Evolutionary conservation across 2,888 invertebrate species (phyloP).

Genomic region (Diachrysia chrysitis): DNA sequence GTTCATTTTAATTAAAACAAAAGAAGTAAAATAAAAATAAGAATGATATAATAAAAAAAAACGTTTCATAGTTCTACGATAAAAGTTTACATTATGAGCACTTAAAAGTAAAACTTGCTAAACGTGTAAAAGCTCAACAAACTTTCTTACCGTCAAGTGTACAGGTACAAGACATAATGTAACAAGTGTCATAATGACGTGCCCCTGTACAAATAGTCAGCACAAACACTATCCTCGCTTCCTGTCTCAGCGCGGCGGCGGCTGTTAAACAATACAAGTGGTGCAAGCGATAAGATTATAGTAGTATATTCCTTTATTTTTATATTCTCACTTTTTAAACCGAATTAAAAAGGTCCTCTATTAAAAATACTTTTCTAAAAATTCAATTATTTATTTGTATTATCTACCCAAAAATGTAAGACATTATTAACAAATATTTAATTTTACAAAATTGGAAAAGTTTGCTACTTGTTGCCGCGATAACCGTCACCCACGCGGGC

Average conservation of each 20-base stretch:
- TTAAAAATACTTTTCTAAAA: no score
- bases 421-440: no score
- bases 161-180: slow-evolving; percentile 1
- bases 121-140: not conserved
- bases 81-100: not conserved
- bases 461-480: no score
- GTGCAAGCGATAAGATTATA: slow-evolving; percentile 24
- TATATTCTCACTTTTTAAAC: no score
- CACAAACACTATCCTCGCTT: slow-evolving; percentile 46
- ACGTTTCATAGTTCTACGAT: not conserved
- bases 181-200: slow-evolving; percentile 43
- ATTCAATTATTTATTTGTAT: no score
- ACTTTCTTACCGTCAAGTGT: not conserved
- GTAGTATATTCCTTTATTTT: not conserved
- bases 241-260: slow-evolving; percentile 42
- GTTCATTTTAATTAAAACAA: no score
- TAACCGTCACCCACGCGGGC: no score
- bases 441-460: no score
- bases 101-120: not conserved
- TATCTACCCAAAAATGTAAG: no score
- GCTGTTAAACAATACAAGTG: slow-evolving; percentile 20
- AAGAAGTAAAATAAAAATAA: no score
- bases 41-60: no score
- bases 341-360: no score
- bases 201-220: slow-evolving; percentile 38